These are phyloP conservation scores for Parthenolecanium corni DNA, from an alignment of 2,888 invertebrate species.

Conservation along the genomic window DNA sequence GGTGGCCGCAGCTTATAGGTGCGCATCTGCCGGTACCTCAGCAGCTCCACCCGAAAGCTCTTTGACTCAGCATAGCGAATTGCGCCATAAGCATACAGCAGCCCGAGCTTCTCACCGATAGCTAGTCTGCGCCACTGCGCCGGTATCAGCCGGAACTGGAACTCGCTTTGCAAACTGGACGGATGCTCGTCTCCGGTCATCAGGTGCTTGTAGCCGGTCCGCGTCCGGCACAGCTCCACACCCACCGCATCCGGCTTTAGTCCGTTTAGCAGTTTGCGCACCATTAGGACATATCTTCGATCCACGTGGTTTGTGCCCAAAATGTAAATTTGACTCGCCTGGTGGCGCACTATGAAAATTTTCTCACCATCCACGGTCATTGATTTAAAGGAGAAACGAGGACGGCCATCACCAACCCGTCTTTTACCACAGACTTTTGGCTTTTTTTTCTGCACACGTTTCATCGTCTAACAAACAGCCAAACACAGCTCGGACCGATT, in stretches of 20 bases:
- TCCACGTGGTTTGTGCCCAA: slow-evolving; percentile 12
- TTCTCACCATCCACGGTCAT: neutral
- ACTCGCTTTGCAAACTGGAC: neutral
- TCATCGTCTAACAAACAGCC: too few relatives aligned
- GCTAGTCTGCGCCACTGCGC: neutral
- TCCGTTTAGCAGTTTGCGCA: neutral
- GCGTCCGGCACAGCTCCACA: slow-evolving; percentile 17
- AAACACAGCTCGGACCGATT: too few relatives aligned
- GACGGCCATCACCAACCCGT: too few relatives aligned
- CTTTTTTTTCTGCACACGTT: too few relatives aligned
- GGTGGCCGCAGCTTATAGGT: slow-evolving; percentile 1
- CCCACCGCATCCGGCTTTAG: slow-evolving; percentile 13
- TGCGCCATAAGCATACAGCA: slow-evolving; percentile 15
- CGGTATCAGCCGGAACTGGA: slow-evolving; percentile 7
- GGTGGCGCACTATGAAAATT: slow-evolving; percentile 2
- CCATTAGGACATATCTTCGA: slow-evolving; percentile 4
- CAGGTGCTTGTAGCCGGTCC: neutral
- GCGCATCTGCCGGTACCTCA: neutral
- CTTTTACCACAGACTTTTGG: too few relatives aligned
- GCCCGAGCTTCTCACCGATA: slow-evolving; percentile 9
- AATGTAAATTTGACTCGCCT: neutral
- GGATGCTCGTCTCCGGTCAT: neutral
- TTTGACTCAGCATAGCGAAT: slow-evolving; percentile 15
- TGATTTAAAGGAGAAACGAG: too few relatives aligned
- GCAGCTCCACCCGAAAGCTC: neutral